Conservation (phyloP, 2,113 vertebrate genomes). For the Ornithorhynchus anatinus region DNA sequence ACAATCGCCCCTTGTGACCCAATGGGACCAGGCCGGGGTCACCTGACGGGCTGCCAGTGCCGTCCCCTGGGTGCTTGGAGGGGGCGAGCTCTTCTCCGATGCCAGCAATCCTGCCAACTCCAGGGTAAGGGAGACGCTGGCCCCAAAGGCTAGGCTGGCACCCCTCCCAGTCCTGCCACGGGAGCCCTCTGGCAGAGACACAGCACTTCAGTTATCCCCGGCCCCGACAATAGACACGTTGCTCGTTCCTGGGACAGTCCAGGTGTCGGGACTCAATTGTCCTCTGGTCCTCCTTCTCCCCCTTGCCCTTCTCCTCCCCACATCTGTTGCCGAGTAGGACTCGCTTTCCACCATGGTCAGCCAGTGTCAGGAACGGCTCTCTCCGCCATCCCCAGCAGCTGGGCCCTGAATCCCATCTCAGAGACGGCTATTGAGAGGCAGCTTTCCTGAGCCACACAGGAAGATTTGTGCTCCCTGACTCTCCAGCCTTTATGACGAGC, state of each 20-base stretch:
- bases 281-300: neutral
- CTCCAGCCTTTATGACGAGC: slow-evolving; percentile 37
- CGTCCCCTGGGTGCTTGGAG: too few species aligned
- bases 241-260: neutral
- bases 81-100: too few species aligned
- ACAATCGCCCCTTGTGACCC: too few species aligned
- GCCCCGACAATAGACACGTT: too few species aligned
- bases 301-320: neutral
- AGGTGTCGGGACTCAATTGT: neutral
- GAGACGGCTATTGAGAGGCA: slow-evolving; percentile 45
- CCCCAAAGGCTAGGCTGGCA: neutral
- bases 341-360: slow-evolving; percentile 14
- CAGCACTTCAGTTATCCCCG: too few species aligned
- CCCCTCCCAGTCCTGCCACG: neutral
- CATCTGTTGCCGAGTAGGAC: neutral
- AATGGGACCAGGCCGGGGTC: too few species aligned
- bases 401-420: neutral
- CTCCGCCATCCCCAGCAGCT: slow-evolving; percentile 41
- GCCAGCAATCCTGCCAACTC: neutral
- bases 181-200: too few species aligned
- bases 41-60: too few species aligned
- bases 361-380: slow-evolving; percentile 33
- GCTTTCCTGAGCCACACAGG: slow-evolving; percentile 50
- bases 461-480: slow-evolving; percentile 44
- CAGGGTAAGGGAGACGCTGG: neutral